These are phyloP conservation scores for Criorhina ranunculi DNA, from an alignment of 2,888 invertebrate genomes.

Conservation along the genomic window DNA sequence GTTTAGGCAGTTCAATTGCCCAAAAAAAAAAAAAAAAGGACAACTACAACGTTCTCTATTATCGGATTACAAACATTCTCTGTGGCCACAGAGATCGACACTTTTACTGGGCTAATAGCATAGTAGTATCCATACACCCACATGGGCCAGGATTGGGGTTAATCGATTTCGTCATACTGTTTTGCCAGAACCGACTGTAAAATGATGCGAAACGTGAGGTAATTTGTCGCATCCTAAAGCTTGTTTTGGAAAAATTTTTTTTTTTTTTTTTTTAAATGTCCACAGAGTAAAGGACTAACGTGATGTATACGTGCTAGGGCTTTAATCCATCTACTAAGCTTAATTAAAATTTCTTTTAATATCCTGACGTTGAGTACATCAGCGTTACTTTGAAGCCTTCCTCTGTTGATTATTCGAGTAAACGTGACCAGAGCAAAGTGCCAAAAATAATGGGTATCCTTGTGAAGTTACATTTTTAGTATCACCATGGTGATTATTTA, in stretches of 20 bases:
- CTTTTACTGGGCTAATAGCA: slow-evolving; percentile 17
- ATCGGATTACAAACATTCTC: slow-evolving; percentile 60
- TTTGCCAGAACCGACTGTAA: slow-evolving; percentile 21
- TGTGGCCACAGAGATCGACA: slow-evolving; percentile 47
- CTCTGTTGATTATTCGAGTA: slow-evolving; percentile 1
- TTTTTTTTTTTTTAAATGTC: no score
- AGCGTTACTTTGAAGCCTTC: slow-evolving; percentile 11
- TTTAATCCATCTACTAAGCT: slow-evolving; percentile 13
- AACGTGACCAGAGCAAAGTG: no score
- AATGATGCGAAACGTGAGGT: slow-evolving; percentile 26
- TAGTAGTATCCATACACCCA: not conserved
- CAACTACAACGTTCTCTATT: slow-evolving; percentile 32
- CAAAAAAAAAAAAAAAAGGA: slow-evolving; percentile 49
- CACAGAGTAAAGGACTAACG: not conserved
- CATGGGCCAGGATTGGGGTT: not conserved
- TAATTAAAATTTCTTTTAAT: slow-evolving; percentile 35
- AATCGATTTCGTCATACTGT: slow-evolving; percentile 29
- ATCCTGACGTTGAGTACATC: slow-evolving; percentile 9
- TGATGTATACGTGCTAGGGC: slow-evolving; percentile 2
- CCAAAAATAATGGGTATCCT: no score
- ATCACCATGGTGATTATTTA: no score
- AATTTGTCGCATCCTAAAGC: not conserved
- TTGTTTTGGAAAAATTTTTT: slow-evolving; percentile 1
- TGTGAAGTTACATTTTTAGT: no score
- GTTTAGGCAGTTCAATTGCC: slow-evolving; percentile 65